Conservation (phyloP, 2,888 invertebrate genomes). For the Mechanitis mazaeus region DNA sequence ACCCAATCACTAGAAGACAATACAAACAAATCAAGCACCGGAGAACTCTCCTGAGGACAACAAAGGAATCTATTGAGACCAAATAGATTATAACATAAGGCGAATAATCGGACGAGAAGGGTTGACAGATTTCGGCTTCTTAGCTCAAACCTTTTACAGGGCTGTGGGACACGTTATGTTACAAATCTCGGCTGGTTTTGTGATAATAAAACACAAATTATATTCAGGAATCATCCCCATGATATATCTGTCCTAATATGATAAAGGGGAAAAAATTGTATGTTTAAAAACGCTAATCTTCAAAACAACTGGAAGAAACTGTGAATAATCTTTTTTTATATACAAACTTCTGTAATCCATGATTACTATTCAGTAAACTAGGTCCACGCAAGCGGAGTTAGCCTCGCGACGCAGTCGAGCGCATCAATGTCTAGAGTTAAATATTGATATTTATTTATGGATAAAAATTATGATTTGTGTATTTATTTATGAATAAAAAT, state of each 20-base stretch:
- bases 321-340: too few species aligned
- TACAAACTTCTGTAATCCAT: too few species aligned
- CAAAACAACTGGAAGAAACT: too few species aligned
- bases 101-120: conserved; percentile 14
- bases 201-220: conserved; percentile 8
- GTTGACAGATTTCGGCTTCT: conserved; percentile 18
- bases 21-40: neutral
- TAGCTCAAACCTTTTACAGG: conserved; percentile 13
- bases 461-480: too few species aligned
- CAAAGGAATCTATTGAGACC: conserved; percentile 1
- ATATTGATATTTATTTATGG: too few species aligned
- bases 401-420: too few species aligned
- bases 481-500: too few species aligned
- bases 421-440: too few species aligned
- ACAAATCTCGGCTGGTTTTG: conserved; percentile 4
- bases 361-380: too few species aligned
- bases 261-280: neutral
- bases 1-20: too few species aligned
- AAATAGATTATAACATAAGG: conserved; percentile 5
- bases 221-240: conserved; percentile 5
- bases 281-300: too few species aligned
- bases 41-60: neutral
- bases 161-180: conserved; percentile 10
- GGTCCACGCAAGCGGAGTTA: too few species aligned
- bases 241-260: neutral